Conservation (phyloP, 1,140 invertebrate genomes). For the Octopus bimaculoides region DNA sequence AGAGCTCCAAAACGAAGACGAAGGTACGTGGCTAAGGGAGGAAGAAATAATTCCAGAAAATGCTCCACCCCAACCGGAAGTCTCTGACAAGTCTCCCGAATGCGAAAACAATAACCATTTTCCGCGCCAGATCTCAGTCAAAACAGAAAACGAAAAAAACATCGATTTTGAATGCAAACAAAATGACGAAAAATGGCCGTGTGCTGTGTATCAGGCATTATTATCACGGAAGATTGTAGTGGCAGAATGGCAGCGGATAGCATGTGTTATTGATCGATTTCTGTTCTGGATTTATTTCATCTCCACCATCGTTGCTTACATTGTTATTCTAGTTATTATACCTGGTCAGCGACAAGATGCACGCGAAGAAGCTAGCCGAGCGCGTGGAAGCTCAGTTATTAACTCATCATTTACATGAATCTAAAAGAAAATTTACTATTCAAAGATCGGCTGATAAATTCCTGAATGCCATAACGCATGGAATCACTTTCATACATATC, state of each 20-base stretch:
- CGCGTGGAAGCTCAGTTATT: background rate
- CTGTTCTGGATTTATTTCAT: slow-evolving; percentile 53
- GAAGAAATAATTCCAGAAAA: slow-evolving; percentile 23
- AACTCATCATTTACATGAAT: slow-evolving; percentile 1
- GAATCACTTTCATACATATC: background rate
- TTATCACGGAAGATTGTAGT: slow-evolving; percentile 41
- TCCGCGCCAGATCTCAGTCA: background rate
- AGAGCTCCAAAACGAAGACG: slow-evolving; percentile 16
- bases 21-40: slow-evolving; percentile 29
- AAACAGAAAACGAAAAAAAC: slow-evolving; percentile 10
- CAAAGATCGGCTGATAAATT: background rate
- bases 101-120: slow-evolving; percentile 12
- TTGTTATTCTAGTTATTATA: slow-evolving; percentile 48
- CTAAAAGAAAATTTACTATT: no score
- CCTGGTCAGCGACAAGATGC: slow-evolving; percentile 24
- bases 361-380: background rate
- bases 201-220: slow-evolving; percentile 21
- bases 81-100: background rate
- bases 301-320: slow-evolving; percentile 45
- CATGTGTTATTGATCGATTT: slow-evolving; percentile 48
- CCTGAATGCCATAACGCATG: background rate
- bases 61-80: background rate
- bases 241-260: slow-evolving; percentile 54
- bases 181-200: background rate
- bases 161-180: slow-evolving; percentile 18